Evolutionary conservation across 2,113 vertebrate species (phyloP).

Genomic region (Pelobates fuscus): DNA sequence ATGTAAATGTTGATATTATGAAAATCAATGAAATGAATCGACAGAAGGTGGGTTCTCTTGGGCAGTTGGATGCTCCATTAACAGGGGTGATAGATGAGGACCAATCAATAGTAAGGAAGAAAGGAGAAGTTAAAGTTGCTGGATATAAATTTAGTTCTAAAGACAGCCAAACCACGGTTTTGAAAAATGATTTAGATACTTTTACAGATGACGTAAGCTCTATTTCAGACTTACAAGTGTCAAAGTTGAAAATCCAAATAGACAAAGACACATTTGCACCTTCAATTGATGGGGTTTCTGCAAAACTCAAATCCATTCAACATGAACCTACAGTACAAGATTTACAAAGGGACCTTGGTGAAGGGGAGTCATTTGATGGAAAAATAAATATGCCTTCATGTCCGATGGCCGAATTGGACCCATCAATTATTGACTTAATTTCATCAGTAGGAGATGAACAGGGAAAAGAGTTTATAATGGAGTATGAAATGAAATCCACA

Average conservation of each 20-base stretch:
- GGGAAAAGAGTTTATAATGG: neutral
- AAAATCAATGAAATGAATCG: neutral
- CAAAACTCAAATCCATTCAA: neutral
- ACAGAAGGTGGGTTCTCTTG: neutral
- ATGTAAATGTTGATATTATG: neutral
- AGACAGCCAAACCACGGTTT: neutral
- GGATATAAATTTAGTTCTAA: neutral
- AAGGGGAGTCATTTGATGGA: conserved; percentile 4
- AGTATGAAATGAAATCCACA: conserved; percentile 4
- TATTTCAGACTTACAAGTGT: neutral
- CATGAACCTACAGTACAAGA: neutral
- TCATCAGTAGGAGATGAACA: neutral
- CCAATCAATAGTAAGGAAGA: neutral
- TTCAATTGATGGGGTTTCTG: neutral
- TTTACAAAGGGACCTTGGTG: neutral
- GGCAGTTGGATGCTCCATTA: neutral
- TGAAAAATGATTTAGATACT: neutral
- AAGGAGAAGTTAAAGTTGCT: neutral
- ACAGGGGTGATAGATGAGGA: neutral
- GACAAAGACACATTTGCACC: conserved; percentile 12
- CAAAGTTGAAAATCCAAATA: neutral
- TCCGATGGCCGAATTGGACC: neutral
- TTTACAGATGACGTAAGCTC: neutral
- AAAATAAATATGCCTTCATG: neutral
- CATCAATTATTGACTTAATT: neutral